Evolutionary conservation across 2,113 vertebrate genomes (phyloP).

Genomic region (Verasper variegatus): DNA sequence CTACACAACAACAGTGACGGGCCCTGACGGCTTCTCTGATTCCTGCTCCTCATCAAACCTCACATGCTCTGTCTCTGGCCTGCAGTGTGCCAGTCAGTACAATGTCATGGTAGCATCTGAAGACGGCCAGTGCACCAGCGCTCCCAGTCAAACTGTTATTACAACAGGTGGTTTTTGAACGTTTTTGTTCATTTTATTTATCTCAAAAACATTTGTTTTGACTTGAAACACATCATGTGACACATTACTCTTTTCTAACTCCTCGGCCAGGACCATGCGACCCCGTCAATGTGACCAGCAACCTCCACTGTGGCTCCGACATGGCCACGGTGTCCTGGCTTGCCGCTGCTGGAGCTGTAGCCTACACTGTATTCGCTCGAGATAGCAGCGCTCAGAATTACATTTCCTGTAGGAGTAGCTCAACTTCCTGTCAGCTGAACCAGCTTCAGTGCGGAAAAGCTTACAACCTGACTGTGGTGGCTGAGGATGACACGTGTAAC

Average conservation of each 20-base stretch:
- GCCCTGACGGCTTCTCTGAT: conserved; percentile 38
- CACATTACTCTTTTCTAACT: neutral
- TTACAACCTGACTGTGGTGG: conserved; percentile 76
- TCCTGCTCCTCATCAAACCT: conserved; percentile 49
- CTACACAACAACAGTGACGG: conserved; percentile 57
- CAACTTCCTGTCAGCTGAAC: conserved; percentile 71
- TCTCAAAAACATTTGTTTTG: neutral
- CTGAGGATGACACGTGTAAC: conserved; percentile 69
- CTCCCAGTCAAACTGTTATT: conserved; percentile 37
- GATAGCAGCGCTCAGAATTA: conserved; percentile 27
- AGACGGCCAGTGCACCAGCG: conserved; percentile 55
- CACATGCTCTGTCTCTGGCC: conserved; percentile 53
- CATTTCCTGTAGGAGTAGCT: conserved; percentile 64
- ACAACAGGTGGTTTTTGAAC: conserved; percentile 43
- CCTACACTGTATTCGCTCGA: conserved; percentile 63
- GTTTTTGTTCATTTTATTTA: conserved; percentile 1
- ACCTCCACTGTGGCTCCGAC: conserved; percentile 69
- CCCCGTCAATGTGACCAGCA: conserved; percentile 63
- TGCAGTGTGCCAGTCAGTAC: conserved; percentile 70
- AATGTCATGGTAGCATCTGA: conserved; percentile 51
- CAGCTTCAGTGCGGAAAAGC: conserved; percentile 73
- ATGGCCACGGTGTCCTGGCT: conserved; percentile 70
- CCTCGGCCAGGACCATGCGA: conserved; percentile 69
- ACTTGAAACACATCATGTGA: neutral
- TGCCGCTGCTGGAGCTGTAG: conserved; percentile 47